Evolutionary conservation across 2,113 vertebrate genomes (phyloP), one percentile per base, ranked within the genome.

Genomic region (Oncorhynchus nerka): DNA sequence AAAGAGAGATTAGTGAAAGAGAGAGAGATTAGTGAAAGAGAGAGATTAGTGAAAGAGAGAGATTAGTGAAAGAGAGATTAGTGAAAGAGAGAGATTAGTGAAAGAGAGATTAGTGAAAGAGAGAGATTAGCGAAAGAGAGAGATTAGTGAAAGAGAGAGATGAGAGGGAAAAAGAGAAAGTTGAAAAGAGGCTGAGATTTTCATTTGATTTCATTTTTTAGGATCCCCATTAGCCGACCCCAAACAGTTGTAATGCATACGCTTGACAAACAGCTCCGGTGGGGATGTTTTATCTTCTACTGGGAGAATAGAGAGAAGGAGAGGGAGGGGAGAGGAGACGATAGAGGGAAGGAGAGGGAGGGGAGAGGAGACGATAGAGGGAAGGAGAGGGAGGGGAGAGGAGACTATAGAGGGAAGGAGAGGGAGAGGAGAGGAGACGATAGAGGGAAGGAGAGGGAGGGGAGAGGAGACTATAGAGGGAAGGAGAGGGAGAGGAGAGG

Each of bases 41-140:
- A 20, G 11, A 39, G 15, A 39, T 32, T 32, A 32, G 30, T 1
- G 32, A 32, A 67, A 74, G 55, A 82, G 67, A 73, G 74, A 77
- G 49, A 74, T 16, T 28, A 28, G 26, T 28, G 28, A 28, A 28
- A 28, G 26, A 28, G 28, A 28, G 28, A 28, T 28, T 28, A 28
- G 28, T 28, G 28, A 28, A 3, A 28, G 26, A 28, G 2, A 3
- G 28, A 28, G 2, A 28, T 28, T 28, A 28, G 28, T 28, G 28
- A 28, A 28, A 28, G 28, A 28, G 28, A 28, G 28, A 28, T 3
- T 28, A 28, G 28, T 28, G 28, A 28, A 28, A 28, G 28, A 28
- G 28, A 28, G 28, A 28, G 3, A 28, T 28, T 28, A 28, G 2
- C 0, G 26, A 28, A 28, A 28, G 2, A 28, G 26, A 28, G 26